Base-by-base conservation (phyloP, 1,140 invertebrate species). In the Formica selysi region DNA sequence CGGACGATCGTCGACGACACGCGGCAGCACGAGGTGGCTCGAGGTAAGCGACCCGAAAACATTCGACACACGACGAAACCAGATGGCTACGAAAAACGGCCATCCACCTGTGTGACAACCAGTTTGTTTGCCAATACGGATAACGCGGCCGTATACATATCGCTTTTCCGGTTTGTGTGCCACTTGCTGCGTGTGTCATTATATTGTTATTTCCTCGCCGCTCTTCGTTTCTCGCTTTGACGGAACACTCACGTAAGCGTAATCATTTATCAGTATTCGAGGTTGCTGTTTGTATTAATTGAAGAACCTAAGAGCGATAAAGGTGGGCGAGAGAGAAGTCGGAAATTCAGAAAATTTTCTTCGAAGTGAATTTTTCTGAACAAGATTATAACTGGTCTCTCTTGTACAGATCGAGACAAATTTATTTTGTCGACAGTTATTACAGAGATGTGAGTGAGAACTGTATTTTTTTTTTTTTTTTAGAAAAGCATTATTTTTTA, bases 71-170 rank as follows among this genome's bases (percentile, higher is more conserved):
- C 61, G 44, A 22, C 36, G 41, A 71, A 36, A 88, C 87, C 89
- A 90, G 89, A 90, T 90, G 89, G 89, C 73, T n/a, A 59, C 64
- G 68, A 73, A 10, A 62, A 73, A 54, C 64, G 87, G 48, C 54
- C 70, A 29, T 83, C 80, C 73, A 84, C 73, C 88, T 90, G 87
- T 90, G 78, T 61, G 38, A 89, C 88, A 71, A 44, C 68, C 41
- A 89, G 79, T 90, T 90, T 87, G 84, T 86, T 80, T 86, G 87
- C 76, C 87, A 89, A 90, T 70, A 87, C 74, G 78, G 67, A 59
- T 80, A 89, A 89, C 70, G 85, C 44, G 65, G 48, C 54, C 67
- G 78, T 51, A 51, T 51, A 19, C 70, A 70, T 73, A 86, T 61
- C 86, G 48, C 61, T 44, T 89, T 89, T 86, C 68, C 68, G 68